Percentiles rank a stretch among this genome's conserved stretches.
Conservation (phyloP, 1,140 invertebrate genomes). For the Nasonia giraulti region DNA sequence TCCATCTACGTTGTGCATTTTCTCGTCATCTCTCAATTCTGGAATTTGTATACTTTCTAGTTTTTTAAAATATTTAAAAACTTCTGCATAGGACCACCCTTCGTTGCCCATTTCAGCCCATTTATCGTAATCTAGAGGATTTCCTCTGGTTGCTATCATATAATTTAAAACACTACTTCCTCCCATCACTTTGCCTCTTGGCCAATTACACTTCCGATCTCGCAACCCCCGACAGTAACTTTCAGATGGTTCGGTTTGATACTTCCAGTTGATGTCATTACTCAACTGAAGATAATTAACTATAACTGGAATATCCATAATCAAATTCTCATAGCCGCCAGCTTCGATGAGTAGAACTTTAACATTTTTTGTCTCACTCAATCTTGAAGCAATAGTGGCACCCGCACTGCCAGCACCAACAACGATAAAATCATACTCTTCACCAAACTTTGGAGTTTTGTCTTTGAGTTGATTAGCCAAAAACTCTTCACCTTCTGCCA, state of each 20-base stretch:
- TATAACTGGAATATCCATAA: conserved; percentile 78
- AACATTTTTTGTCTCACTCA: conserved; percentile 77
- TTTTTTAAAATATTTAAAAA: conserved; percentile 86
- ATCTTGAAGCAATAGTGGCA: conserved; percentile 82
- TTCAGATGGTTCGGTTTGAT: conserved; percentile 55
- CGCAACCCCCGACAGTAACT: conserved; percentile 71
- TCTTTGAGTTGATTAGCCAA: background rate
- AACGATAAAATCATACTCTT: conserved; percentile 20
- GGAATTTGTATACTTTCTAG: background rate
- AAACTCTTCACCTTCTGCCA: background rate
- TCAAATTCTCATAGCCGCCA: conserved; percentile 78
- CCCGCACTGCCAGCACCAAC: conserved; percentile 80
- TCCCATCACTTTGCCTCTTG: conserved; percentile 88
- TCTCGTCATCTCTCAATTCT: background rate
- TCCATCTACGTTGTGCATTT: background rate
- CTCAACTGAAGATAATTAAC: conserved; percentile 57
- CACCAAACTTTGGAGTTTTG: background rate
- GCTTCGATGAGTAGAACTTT: conserved; percentile 82
- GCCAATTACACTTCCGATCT: conserved; percentile 84
- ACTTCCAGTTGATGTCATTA: conserved; percentile 17
- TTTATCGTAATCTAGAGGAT: conserved; percentile 88
- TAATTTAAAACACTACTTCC: conserved; percentile 95
- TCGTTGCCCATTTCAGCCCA: conserved; percentile 91
- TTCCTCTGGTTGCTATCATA: conserved; percentile 94
- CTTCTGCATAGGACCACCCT: conserved; percentile 91